Percentiles rank a stretch among this genome's conserved stretches.
These are phyloP conservation scores for Agrypnus murinus DNA, from an alignment of 2,888 invertebrate species.

Conservation along the genomic window DNA sequence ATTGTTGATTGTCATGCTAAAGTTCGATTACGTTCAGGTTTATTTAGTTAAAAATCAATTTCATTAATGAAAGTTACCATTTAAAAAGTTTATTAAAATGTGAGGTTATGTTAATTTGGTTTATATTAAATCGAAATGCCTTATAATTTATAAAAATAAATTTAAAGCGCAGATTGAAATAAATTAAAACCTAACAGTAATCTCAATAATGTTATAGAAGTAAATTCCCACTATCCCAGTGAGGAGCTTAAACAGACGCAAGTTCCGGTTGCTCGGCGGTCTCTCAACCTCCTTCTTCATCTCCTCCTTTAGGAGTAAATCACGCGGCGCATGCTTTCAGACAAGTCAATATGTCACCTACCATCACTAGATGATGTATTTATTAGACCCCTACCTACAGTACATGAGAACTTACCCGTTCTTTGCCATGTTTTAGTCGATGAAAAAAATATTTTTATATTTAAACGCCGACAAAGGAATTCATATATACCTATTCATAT, in stretches of 20 bases:
- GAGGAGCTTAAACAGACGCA: slow-evolving; percentile 15
- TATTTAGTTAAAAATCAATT: too few relatives aligned
- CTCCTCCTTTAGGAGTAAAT: slow-evolving; percentile 46
- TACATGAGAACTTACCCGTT: slow-evolving; percentile 36
- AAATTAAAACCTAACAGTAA: slow-evolving; percentile 13
- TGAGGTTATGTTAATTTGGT: neutral
- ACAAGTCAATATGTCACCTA: slow-evolving; percentile 55
- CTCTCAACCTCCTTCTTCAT: slow-evolving; percentile 26
- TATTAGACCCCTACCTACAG: slow-evolving; percentile 38
- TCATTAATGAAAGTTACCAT: too few relatives aligned
- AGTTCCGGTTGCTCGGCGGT: slow-evolving; percentile 38
- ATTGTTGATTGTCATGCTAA: slow-evolving; percentile 48
- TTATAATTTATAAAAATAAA: too few relatives aligned
- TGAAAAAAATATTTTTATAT: slow-evolving; percentile 3
- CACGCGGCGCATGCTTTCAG: slow-evolving; percentile 52
- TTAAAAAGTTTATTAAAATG: too few relatives aligned
- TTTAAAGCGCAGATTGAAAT: neutral
- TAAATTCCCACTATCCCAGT: slow-evolving; percentile 21
- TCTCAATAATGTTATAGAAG: slow-evolving; percentile 21
- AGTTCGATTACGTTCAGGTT: slow-evolving; percentile 41
- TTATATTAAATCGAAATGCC: neutral
- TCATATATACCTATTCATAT: too few relatives aligned
- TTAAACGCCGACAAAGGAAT: too few relatives aligned
- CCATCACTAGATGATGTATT: slow-evolving; percentile 50
- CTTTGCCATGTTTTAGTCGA: slow-evolving; percentile 1